Base-by-base conservation (phyloP, 2,797 vertebrate genomes). In the Galago senegalensis region DNA sequence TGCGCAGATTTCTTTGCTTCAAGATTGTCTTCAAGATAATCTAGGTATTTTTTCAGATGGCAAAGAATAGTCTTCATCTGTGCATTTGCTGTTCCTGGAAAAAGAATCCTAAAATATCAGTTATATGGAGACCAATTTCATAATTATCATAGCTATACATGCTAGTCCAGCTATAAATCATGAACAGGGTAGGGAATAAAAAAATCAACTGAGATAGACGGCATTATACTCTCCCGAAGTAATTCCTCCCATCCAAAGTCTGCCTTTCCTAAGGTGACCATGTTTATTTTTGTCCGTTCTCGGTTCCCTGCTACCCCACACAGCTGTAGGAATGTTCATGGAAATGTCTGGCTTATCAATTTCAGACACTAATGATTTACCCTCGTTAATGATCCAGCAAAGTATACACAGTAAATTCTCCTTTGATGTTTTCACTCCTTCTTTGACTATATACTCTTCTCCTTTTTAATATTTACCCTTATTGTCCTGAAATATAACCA, bases 21-120 rank as follows among this genome's bases (percentile, higher is more conserved):
- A 89, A 87, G 21, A 27, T 56, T 84, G 6, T 90, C 27, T 93
- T 43, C 29, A 53, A 29, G 37, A 92, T 79, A 90, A 49, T 87
- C 21, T 67, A 25, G 43, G 43, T 43, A 82, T 18, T 46, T 79
- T 72, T 60, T 69, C 65, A 72, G 31, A 75, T 69, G 87, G 16
- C 40, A 87, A 79, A 69, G 49, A 87, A 73, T n/a, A 56, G 0
- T 61, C 58, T 27, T 4, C 14, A 58, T 75, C 69, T 80, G 29
- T 61, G 1, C 27, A 58, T 75, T 56, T 76, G 31, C 73, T 46
- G 1, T 46, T 90, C 37, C 49, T 21, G 29, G 60, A n/a, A 65
- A 81, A 56, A 34, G 37, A 31, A 46, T 40, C n/a, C 25, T 91
- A 27, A 61, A 70, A 49, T 13, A 14, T 37, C 43, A 34, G 5